These are phyloP conservation scores for Megaustenia siamemsis DNA, from an alignment of 2,888 invertebrate species.

Conservation along the genomic window DNA sequence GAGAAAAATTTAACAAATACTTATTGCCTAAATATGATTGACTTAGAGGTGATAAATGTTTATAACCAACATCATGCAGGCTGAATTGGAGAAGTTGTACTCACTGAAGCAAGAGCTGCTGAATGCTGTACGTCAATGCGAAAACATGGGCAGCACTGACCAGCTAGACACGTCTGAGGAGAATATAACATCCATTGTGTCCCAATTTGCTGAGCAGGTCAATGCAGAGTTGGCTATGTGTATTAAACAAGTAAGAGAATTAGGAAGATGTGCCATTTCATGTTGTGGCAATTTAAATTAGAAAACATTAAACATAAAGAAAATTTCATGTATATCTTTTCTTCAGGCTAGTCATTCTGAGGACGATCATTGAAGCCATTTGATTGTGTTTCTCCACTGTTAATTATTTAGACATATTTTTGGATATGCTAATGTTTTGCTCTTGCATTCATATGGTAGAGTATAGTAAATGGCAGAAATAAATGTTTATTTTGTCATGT, in stretches of 20 bases:
- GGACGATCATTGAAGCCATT: no score
- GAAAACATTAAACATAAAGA: no score
- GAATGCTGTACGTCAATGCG: conserved; percentile 93
- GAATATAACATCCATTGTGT: conserved; percentile 64
- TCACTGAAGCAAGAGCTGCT: conserved; percentile 91
- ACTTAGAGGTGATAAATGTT: no score
- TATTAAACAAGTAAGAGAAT: conserved; percentile 66
- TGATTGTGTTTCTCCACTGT: no score
- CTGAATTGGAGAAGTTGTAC: conserved; percentile 91
- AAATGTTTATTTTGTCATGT: no score
- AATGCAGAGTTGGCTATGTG: conserved; percentile 64
- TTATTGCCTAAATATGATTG: background rate
- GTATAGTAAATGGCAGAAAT: no score
- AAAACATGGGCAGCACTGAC: conserved; percentile 86
- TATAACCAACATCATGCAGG: conserved; percentile 77
- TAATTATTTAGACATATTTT: no score
- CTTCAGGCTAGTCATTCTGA: no score
- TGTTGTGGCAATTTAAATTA: no score
- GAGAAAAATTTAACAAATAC: background rate
- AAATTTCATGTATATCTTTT: no score
- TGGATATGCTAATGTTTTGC: no score
- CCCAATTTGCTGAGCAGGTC: conserved; percentile 66
- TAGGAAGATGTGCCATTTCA: background rate
- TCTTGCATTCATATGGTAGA: no score
- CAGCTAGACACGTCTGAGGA: conserved; percentile 90